These are phyloP conservation scores for Mungos mungo DNA, from an alignment of 2,113 vertebrate genomes.

Conservation along the genomic window DNA sequence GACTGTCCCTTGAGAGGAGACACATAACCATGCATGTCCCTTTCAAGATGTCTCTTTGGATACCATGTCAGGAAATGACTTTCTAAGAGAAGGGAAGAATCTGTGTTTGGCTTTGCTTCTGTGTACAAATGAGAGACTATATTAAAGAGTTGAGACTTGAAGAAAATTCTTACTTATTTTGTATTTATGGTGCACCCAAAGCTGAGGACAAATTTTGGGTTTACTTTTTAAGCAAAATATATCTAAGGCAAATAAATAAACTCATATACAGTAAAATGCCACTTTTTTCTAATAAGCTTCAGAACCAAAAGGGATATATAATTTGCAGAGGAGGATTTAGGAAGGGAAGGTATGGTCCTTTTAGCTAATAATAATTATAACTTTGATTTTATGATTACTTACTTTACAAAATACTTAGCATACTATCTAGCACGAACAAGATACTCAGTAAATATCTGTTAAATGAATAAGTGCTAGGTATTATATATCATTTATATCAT, in stretches of 20 bases:
- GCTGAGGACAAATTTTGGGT: background rate
- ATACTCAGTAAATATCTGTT: background rate
- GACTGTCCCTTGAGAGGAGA: slow-evolving; percentile 73
- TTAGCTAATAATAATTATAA: slow-evolving; percentile 36
- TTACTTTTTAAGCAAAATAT: slow-evolving; percentile 42
- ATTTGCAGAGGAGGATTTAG: background rate
- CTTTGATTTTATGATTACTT: slow-evolving; percentile 43
- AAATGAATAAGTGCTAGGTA: background rate
- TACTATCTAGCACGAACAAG: background rate
- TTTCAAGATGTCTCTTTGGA: slow-evolving; percentile 61
- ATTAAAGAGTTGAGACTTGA: slow-evolving; percentile 22
- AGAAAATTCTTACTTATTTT: slow-evolving; percentile 52
- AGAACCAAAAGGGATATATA: background rate
- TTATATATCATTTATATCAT: background rate
- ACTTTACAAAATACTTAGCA: background rate
- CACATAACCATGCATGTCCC: slow-evolving; percentile 69
- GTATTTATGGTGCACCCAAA: background rate
- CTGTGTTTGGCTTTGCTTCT: background rate
- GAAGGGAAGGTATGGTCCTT: background rate
- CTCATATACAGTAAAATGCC: background rate
- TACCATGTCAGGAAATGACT: slow-evolving; percentile 8
- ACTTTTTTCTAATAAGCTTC: slow-evolving; percentile 34
- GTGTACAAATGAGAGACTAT: background rate
- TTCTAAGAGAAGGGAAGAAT: background rate
- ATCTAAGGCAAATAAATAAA: slow-evolving; percentile 13